These are phyloP conservation scores for Oscheius sp. DNA, from an alignment of 2,888 invertebrate genomes.

Conservation along the genomic window DNA sequence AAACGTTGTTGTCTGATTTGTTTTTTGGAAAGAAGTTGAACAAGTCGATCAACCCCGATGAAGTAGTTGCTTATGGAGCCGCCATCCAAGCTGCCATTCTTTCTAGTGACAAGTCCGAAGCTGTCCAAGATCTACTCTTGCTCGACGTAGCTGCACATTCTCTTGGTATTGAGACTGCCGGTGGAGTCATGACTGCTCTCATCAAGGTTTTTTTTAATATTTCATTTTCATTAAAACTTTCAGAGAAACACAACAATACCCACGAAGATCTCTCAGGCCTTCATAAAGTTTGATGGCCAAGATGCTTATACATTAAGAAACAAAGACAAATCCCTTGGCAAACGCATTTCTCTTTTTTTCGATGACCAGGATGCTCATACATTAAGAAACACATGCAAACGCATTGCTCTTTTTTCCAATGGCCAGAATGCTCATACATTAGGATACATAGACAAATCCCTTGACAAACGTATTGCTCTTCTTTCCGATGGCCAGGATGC, in stretches of 20 bases:
- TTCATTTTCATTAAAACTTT: neutral
- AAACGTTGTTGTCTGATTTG: slow-evolving; percentile 85
- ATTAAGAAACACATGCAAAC: too few relatives aligned
- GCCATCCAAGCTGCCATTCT: slow-evolving; percentile 73
- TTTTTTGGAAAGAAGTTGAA: slow-evolving; percentile 95
- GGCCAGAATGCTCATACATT: too few relatives aligned
- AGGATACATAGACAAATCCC: too few relatives aligned
- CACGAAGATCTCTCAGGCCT: slow-evolving; percentile 68
- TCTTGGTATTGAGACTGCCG: slow-evolving; percentile 88
- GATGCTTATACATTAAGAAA: too few relatives aligned
- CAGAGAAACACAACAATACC: slow-evolving; percentile 72
- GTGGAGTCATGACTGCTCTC: slow-evolving; percentile 92
- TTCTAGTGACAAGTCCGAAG: slow-evolving; percentile 78
- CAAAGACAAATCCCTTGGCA: too few relatives aligned
- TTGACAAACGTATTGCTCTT: too few relatives aligned
- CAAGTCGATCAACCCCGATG: slow-evolving; percentile 93
- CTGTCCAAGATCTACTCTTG: slow-evolving; percentile 86
- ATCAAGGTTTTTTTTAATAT: slow-evolving; percentile 77
- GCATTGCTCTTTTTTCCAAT: too few relatives aligned
- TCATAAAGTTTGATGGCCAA: slow-evolving; percentile 86
- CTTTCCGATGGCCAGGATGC: too few relatives aligned
- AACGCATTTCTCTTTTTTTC: too few relatives aligned
- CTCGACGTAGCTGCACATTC: slow-evolving; percentile 92
- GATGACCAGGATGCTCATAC: too few relatives aligned
- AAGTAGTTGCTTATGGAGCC: slow-evolving; percentile 95